phyloP scores from a whole-genome alignment of 2,113 vertebrate genomes.

The Mesoclemmys tuberculata region DNA sequence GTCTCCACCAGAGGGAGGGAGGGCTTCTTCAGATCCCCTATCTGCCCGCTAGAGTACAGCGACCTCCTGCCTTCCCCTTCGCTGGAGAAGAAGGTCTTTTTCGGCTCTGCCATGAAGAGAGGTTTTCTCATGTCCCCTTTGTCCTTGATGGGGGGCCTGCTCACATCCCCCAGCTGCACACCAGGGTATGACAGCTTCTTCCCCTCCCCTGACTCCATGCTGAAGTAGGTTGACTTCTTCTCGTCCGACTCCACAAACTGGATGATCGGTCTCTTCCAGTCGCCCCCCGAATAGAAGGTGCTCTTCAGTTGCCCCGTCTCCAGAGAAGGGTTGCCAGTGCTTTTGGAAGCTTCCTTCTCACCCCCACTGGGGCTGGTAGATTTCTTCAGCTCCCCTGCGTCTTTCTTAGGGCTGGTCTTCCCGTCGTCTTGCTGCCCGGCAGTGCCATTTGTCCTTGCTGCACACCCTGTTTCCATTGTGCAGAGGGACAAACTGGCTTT shows the following conservation, averaged over 20 bases:
- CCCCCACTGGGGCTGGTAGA: constrained; percentile 39
- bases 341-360: constrained; percentile 69
- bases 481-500: fast-evolving
- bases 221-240: constrained; percentile 82
- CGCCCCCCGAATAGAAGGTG: constrained; percentile 72
- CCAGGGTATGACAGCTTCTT: constrained; percentile 72
- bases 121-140: constrained; percentile 78
- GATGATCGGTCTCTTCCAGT: constrained; percentile 83
- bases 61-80: constrained; percentile 70
- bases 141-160: constrained; percentile 71
- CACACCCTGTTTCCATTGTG: constrained; percentile 72
- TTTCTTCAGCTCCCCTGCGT: constrained; percentile 71
- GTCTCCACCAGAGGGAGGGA: constrained; percentile 69
- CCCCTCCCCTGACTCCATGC: constrained; percentile 78
- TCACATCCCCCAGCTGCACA: constrained; percentile 75
- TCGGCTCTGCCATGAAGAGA: constrained; percentile 76
- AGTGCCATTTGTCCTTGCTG: constrained; percentile 67
- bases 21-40: constrained; percentile 72
- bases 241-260: constrained; percentile 84
- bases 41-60: constrained; percentile 51
- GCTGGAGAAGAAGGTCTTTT: constrained; percentile 65
- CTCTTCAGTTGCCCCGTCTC: constrained; percentile 77
- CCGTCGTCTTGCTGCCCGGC: constrained; percentile 66
- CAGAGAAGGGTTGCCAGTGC: constrained; percentile 36
- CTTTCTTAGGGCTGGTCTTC: constrained; percentile 65